These are phyloP conservation scores for Oopsacas minuta DNA, from an alignment of 37 sponge, comb jelly and placozoan species.

Conservation along the genomic window DNA sequence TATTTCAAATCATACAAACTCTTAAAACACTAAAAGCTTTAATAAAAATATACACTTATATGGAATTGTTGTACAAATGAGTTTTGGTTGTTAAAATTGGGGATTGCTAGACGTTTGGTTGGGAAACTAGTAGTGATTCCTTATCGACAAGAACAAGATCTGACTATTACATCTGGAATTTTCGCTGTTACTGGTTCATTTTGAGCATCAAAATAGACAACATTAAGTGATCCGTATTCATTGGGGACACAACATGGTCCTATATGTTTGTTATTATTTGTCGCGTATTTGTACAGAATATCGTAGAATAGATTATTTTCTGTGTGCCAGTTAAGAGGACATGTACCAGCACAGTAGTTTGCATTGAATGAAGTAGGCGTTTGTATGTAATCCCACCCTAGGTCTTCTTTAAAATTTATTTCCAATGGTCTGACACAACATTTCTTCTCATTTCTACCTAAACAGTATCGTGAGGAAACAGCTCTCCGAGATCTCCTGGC, in stretches of 20 bases:
- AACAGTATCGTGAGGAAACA: neutral
- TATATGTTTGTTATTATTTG: neutral
- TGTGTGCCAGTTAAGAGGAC: neutral
- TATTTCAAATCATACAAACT: neutral
- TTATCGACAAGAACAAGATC: constrained; percentile 8
- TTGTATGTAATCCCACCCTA: neutral
- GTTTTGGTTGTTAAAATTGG: constrained; percentile 13
- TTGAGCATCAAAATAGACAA: neutral
- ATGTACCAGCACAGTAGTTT: neutral
- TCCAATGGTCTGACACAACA: neutral
- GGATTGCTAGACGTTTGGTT: constrained; percentile 3
- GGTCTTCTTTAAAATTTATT: neutral
- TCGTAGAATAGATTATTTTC: neutral
- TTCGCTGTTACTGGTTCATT: neutral
- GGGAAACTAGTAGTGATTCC: neutral
- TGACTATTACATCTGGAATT: constrained; percentile 5
- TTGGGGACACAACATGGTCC: neutral
- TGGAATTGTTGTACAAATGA: neutral
- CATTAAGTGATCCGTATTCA: neutral
- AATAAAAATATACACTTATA: constrained; percentile 10
- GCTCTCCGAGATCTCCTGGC: neutral
- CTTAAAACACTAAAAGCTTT: neutral
- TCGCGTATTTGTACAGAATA: neutral
- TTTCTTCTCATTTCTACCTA: neutral
- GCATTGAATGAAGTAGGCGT: neutral